Evolutionary conservation across 2,888 invertebrate genomes (phyloP), one percentile per base, ranked within the genome.

Genomic region (Chironomus riparius): DNA sequence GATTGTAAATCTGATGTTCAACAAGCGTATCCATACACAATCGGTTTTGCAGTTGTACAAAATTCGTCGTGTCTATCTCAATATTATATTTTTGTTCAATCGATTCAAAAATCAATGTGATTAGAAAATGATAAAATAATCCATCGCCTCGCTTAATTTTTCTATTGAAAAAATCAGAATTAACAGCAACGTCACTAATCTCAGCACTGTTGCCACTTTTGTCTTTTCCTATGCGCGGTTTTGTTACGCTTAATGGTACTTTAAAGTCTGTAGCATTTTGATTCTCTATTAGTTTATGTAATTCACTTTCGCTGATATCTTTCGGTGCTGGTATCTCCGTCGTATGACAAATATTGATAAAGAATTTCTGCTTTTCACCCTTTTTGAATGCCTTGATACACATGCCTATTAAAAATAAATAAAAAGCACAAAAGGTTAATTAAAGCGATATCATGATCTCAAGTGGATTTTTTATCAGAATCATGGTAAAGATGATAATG

Each of bases 241-340:
- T 91, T 0, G 95, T 95, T 78, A 97, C 91, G 82, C 95, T 95
- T 93, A 97, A 93, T 0, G 96, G 96, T 68, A 97, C 90, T 78
- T 91, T 86, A 83, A 89, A 96, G 77, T 87, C 86, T 78, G 89
- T 85, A n/a, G 74, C 68, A 47, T 68, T 65, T 47, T 74, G 74
- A 13, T 28, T 18, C 47, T 74, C 74, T 38, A 74, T 74, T 15
- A 74, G n/a, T 68, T 74, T 74, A 18, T 74, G 74, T 1, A 94
- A 85, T 79, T 93, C 91, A 76, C 89, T 88, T 81, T 90, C 89
- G 1, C 87, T 86, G 61, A 93, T 88, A 79, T 93, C 90, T 79
- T 88, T 86, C 1, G 91, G 93, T 76, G 88, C 84, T 10, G 92
- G 92, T 79, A 93, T 90, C 65, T 91, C 91, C 78, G 89, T 89